Percentiles rank a stretch among this genome's conserved stretches.
Evolutionary conservation across 2,797 vertebrate species (phyloP).

Genomic region (Hypotaenidia philippensis): DNA sequence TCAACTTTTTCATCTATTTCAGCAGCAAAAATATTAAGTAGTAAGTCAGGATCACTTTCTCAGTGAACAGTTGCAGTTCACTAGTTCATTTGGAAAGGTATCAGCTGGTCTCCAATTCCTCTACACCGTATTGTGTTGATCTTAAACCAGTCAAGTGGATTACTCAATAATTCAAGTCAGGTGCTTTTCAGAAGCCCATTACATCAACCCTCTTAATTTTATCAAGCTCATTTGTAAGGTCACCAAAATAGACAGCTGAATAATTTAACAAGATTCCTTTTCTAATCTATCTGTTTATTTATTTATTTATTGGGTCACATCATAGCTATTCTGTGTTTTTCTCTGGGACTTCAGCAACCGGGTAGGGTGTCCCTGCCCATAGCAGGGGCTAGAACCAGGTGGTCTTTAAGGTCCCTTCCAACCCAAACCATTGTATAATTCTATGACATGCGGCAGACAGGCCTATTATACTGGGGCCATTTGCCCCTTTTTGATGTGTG

Average conservation of each 20-base stretch:
- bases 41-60: not conserved
- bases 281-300: not conserved
- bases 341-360: not conserved
- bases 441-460: not conserved
- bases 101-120: not conserved
- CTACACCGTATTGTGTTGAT: not conserved
- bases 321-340: not conserved
- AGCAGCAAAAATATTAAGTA: not conserved
- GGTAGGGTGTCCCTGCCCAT: too few relatives aligned
- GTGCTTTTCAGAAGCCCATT: not conserved
- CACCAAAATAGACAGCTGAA: not conserved
- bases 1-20: not conserved
- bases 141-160: conserved; percentile 16
- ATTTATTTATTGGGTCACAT: not conserved
- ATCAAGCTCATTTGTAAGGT: not conserved
- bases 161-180: not conserved
- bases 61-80: not conserved
- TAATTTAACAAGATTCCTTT: not conserved
- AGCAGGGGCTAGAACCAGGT: too few relatives aligned
- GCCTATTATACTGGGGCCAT: not conserved
- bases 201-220: not conserved
- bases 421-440: too few relatives aligned
- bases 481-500: not conserved
- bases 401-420: too few relatives aligned
- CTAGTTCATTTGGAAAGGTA: conserved; percentile 6